Evolutionary conservation across 2,797 vertebrate species (phyloP).

Genomic region (Urophycis tenuis): DNA sequence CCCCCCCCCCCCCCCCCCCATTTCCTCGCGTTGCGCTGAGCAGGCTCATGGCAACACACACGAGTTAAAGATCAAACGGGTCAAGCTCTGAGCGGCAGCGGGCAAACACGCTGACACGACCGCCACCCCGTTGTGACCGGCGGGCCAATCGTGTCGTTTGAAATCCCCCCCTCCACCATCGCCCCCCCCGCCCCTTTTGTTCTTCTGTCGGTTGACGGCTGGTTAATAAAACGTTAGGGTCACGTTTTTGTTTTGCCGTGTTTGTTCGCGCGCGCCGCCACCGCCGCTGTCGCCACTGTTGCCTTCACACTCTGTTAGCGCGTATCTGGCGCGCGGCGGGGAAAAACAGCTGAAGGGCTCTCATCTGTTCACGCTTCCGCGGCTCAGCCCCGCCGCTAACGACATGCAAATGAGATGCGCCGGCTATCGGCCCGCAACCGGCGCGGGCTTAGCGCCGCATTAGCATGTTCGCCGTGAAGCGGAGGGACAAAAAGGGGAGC

Average conservation of each 20-base stretch:
- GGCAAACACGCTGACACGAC: not conserved
- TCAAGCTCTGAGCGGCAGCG: not conserved
- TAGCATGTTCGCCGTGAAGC: slow-evolving; percentile 56
- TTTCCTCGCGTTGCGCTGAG: not conserved
- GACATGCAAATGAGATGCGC: slow-evolving; percentile 61
- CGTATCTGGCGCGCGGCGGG: slow-evolving; percentile 50
- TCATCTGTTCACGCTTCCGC: slow-evolving; percentile 58
- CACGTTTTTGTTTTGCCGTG: slow-evolving; percentile 32
- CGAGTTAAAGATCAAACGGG: not conserved
- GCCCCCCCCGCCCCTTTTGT: not conserved
- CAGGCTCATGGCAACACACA: not conserved
- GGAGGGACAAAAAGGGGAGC: slow-evolving; percentile 31
- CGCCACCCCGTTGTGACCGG: too few relatives aligned
- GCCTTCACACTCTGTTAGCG: slow-evolving; percentile 59
- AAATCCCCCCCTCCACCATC: not conserved
- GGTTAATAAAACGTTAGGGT: slow-evolving; percentile 42
- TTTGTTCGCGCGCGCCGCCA: slow-evolving; percentile 62
- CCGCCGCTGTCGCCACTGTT: slow-evolving; percentile 48
- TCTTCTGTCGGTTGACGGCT: slow-evolving; percentile 34
- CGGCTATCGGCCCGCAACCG: slow-evolving; percentile 48
- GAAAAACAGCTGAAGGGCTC: slow-evolving; percentile 59
- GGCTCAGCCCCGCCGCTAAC: slow-evolving; percentile 51
- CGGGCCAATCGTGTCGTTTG: too few relatives aligned
- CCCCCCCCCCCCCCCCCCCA: not conserved
- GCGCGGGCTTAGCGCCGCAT: slow-evolving; percentile 41